These are phyloP conservation scores for Hymenopus coronatus DNA, from an alignment of 2,888 invertebrate genomes.

Conservation along the genomic window DNA sequence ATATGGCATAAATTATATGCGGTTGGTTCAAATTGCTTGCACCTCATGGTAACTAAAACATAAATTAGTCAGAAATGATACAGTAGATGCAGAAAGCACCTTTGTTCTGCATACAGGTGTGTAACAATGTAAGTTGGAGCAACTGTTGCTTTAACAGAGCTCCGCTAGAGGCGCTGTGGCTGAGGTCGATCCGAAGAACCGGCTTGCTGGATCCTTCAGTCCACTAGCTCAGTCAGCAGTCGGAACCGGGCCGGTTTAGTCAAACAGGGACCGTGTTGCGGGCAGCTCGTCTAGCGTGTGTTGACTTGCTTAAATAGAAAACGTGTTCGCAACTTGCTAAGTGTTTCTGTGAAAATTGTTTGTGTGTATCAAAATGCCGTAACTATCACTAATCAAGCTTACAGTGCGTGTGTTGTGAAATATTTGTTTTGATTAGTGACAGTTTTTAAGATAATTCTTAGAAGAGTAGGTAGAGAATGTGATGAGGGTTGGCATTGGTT, in stretches of 20 bases:
- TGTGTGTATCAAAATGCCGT: neutral
- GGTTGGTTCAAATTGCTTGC: no score
- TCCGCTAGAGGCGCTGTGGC: neutral
- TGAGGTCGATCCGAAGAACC: neutral
- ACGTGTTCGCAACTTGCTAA: neutral
- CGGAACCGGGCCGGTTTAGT: neutral
- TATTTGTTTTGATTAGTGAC: neutral
- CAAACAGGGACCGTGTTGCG: neutral
- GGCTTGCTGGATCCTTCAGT: neutral
- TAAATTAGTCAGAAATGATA: no score
- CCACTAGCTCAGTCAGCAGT: neutral
- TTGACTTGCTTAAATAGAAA: neutral
- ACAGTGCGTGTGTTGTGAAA: neutral
- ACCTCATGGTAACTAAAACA: no score
- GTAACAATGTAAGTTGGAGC: neutral
- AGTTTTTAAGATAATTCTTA: neutral
- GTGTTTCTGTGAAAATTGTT: neutral
- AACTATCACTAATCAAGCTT: neutral
- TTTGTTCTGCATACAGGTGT: no score
- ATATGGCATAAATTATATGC: no score
- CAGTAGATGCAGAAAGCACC: no score
- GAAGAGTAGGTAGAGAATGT: neutral
- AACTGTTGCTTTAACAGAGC: neutral
- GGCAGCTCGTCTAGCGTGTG: neutral
- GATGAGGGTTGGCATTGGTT: neutral